Conservation (phyloP, 2,797 vertebrate species). For the Fistularia tabacaria region DNA sequence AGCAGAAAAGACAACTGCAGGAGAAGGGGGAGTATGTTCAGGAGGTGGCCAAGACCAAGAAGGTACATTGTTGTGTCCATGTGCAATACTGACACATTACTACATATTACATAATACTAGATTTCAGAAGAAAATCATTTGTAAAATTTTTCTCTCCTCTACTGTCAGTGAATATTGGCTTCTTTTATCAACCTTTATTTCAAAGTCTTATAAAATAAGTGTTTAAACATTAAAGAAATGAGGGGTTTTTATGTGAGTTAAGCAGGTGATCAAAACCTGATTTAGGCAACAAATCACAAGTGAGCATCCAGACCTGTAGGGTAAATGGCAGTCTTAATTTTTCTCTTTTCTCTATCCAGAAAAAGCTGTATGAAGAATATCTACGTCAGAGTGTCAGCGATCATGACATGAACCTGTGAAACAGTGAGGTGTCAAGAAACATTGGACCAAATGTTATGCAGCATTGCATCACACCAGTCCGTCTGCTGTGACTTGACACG, state of each 20-base stretch:
- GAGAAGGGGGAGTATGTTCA: slow-evolving; percentile 78
- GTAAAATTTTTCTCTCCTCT: too few species aligned
- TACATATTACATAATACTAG: not conserved
- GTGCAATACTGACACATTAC: not conserved
- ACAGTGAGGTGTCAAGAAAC: not conserved
- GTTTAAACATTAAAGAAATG: too few species aligned
- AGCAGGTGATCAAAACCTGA: too few species aligned
- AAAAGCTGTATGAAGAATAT: slow-evolving; percentile 82
- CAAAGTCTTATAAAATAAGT: too few species aligned
- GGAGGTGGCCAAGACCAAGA: slow-evolving; percentile 79
- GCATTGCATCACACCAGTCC: too few species aligned
- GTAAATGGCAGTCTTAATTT: not conserved
- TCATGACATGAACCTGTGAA: slow-evolving; percentile 74
- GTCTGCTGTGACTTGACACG: not conserved
- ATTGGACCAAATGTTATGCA: slow-evolving; percentile 16
- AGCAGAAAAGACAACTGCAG: slow-evolving; percentile 79
- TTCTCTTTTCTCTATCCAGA: slow-evolving; percentile 55
- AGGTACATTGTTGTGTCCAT: slow-evolving; percentile 60
- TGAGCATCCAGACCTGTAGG: not conserved
- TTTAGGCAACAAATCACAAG: too few species aligned
- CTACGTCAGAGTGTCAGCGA: slow-evolving; percentile 82
- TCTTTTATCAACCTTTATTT: too few species aligned
- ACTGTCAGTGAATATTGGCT: too few species aligned
- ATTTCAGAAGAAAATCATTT: not conserved
- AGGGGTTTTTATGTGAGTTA: too few species aligned